Evolutionary conservation across 2,113 vertebrate genomes (phyloP), one percentile per base, ranked within the genome.

Genomic region (Scalopus aquaticus): DNA sequence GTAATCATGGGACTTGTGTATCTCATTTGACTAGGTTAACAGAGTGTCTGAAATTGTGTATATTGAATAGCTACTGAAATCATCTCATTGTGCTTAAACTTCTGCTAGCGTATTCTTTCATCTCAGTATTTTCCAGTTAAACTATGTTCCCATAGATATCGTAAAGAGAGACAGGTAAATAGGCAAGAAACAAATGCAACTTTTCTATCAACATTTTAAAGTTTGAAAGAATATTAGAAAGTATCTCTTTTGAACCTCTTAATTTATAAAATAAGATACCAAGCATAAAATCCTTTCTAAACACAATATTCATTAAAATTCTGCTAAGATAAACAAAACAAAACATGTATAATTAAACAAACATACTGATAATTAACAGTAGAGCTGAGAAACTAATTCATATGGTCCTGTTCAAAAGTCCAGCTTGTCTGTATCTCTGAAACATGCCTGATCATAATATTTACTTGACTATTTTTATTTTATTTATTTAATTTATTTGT

Each of bases 21-120:
- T 92, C 32, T 88, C 60, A 46, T 88, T 81, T 67, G 80, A 94
- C 84, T 92, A 80, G 44, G 20, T 72, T 96, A 85, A 88, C 67
- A 79, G 42, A 44, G 37, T 93, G 26, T 88, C 69, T 67, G 67
- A 95, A 96, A 86, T 89, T 81, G 60, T 90, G 24, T 42, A 6
- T 81, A 85, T 86, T 54, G n/a, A 49, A 76, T 89, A 86, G 30
- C 69, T 90, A 90, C 73, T 90, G 69, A 93, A 37, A 94, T 78
- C 20, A 87, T 91, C 64, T 95, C 42, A 82, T 28, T 78, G 58
- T 87, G 37, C 69, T 95, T 81, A 86, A 93, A 82, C 56, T 78
- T 65, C 10, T 91, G 35, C 39, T 90, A 96, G 86, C 93, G 20
- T 62, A 49, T 90, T 24, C 44, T 74, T 95, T 96, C 64, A 90